Conservation (phyloP, 2,797 vertebrate genomes). For the Cephalopachus bancanus region DNA sequence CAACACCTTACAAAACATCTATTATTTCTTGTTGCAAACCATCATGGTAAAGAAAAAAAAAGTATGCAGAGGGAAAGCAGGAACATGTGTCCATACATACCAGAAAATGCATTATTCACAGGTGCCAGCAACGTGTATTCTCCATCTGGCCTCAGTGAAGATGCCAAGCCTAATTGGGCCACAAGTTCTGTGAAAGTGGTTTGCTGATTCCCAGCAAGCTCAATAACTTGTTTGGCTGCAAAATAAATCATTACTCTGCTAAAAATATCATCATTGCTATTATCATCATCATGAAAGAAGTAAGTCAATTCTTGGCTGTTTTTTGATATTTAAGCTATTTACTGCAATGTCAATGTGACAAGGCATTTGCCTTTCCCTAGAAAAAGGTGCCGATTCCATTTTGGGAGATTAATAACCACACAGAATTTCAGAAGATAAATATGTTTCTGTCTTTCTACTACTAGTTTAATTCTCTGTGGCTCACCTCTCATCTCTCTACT, state of each 20-base stretch:
- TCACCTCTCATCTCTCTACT: not conserved
- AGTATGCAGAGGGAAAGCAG: too few species aligned
- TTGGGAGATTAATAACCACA: not conserved
- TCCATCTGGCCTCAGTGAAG: conserved; percentile 90
- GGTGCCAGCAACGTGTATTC: conserved; percentile 98
- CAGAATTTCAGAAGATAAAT: not conserved
- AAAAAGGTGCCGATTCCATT: not conserved
- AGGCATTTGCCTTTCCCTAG: not conserved
- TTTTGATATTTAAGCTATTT: not conserved
- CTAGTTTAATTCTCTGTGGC: not conserved
- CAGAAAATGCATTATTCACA: conserved; percentile 93
- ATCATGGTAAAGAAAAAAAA: not conserved
- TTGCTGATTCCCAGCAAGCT: conserved; percentile 93
- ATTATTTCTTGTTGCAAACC: not conserved
- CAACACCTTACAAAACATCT: not conserved
- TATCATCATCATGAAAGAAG: not conserved
- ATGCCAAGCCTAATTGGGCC: conserved; percentile 93
- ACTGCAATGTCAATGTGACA: not conserved
- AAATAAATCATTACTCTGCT: conserved; percentile 66
- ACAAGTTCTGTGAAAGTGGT: conserved; percentile 95
- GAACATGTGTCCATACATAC: conserved; percentile 87
- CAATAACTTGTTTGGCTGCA: conserved; percentile 96
- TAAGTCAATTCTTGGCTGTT: not conserved
- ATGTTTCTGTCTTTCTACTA: not conserved
- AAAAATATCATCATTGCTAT: conserved; percentile 11